Percentiles rank a stretch among this genome's conserved stretches.
phyloP scores from a whole-genome alignment of 2,888 invertebrate genomes.

The Cheilosia soror region DNA sequence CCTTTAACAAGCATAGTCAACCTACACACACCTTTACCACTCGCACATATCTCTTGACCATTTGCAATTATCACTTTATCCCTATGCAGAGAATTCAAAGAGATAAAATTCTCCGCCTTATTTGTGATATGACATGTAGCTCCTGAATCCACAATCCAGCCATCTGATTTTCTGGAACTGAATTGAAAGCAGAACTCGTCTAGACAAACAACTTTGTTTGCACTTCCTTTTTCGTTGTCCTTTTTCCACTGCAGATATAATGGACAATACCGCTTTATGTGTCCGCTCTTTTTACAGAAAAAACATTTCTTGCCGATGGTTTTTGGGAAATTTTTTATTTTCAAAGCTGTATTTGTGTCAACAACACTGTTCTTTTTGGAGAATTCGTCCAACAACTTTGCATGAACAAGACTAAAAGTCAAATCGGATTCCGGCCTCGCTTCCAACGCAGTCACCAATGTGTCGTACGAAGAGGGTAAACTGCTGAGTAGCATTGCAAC shows the following conservation, averaged over 20 bases:
- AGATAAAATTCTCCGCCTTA: background rate
- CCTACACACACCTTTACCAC: background rate
- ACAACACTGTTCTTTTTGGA: background rate
- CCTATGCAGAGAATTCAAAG: background rate
- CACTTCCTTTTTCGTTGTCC: background rate
- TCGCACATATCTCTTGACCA: constrained; percentile 25
- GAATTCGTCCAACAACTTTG: background rate
- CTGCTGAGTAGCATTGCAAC: constrained; percentile 5
- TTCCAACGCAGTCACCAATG: background rate
- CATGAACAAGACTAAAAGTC: background rate
- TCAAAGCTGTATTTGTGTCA: background rate
- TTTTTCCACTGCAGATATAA: background rate
- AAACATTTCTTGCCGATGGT: background rate
- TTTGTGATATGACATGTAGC: constrained; percentile 65
- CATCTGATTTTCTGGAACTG: constrained; percentile 1
- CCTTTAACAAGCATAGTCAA: background rate
- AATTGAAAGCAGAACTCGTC: constrained; percentile 10
- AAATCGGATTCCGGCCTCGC: too few relatives aligned
- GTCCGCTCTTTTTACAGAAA: background rate
- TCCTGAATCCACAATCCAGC: constrained; percentile 74
- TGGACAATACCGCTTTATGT: background rate
- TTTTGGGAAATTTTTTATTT: background rate
- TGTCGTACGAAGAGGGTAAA: constrained; percentile 2
- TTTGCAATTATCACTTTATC: background rate
- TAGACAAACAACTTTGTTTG: background rate